phyloP scores from a whole-genome alignment of 2,113 vertebrate genomes.

The Urocynchramus pylzowi region DNA sequence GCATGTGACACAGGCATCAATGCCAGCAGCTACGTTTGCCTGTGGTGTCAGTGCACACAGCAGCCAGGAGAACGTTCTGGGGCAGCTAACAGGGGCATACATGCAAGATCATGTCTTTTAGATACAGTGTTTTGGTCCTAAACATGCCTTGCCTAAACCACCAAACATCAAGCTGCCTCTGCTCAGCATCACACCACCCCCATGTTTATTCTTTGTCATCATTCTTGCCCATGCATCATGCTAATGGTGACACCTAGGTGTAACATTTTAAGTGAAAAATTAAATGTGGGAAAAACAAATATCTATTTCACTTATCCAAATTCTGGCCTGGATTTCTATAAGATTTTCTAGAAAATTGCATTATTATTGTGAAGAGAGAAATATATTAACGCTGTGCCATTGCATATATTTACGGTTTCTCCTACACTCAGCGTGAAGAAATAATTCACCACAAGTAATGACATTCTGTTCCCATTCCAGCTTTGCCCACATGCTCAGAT shows the following conservation, averaged over 20 bases:
- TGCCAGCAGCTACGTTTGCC: not conserved
- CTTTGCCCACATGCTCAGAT: conserved; percentile 2
- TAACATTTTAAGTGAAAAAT: not conserved
- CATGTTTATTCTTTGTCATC: not conserved
- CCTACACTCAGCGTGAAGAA: not conserved
- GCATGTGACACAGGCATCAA: not conserved
- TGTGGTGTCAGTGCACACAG: not conserved
- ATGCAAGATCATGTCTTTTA: not conserved
- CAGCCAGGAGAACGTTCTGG: not conserved
- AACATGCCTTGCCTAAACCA: not conserved
- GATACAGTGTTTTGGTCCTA: not conserved
- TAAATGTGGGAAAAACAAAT: not conserved
- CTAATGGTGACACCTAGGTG: not conserved
- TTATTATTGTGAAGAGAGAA: not conserved
- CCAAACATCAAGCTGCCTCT: not conserved
- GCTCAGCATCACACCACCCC: conserved; percentile 15
- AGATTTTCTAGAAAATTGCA: not conserved
- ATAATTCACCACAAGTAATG: not conserved
- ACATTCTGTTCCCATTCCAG: conserved; percentile 22
- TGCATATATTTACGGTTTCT: not conserved
- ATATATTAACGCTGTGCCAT: not conserved
- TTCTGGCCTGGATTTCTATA: not conserved
- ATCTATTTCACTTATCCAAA: not conserved
- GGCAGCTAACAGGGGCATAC: not conserved
- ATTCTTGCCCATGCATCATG: not conserved